Evolutionary conservation across 2,888 invertebrate species (phyloP).

Genomic region (Carabus problematicus): DNA sequence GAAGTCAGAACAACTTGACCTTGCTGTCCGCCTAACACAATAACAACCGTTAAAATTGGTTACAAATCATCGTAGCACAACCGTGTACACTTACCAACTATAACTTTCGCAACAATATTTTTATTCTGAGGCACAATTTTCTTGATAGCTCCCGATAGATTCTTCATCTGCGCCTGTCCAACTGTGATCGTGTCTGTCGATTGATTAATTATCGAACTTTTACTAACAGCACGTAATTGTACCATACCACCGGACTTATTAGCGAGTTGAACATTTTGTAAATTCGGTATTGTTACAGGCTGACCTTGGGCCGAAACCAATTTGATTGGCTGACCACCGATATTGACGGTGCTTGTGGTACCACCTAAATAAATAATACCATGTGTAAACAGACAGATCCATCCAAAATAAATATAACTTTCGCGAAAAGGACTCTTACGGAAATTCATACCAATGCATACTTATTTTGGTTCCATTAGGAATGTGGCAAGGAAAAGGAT

Average conservation of each 20-base stretch:
- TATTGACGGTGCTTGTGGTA: constrained; percentile 43
- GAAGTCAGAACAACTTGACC: constrained; percentile 29
- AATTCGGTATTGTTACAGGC: constrained; percentile 55
- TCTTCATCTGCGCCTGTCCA: constrained; percentile 36
- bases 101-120: constrained; percentile 34
- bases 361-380: constrained; percentile 45
- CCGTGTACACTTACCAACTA: constrained; percentile 4
- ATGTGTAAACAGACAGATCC: not conserved
- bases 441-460: not conserved
- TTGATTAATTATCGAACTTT: constrained; percentile 51
- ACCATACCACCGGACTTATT: constrained; percentile 54
- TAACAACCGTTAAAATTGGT: not conserved
- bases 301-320: constrained; percentile 56
- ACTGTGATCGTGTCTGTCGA: constrained; percentile 42
- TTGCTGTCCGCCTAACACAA: constrained; percentile 15
- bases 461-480: not conserved
- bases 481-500: not conserved
- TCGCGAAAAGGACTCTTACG: not conserved
- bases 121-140: constrained; percentile 36
- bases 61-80: too few relatives aligned
- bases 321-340: constrained; percentile 56
- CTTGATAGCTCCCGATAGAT: constrained; percentile 13
- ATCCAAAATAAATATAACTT: not conserved
- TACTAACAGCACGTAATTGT: constrained; percentile 57
- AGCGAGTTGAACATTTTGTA: constrained; percentile 54